phyloP scores from a whole-genome alignment of 2,113 vertebrate species.

The Perccottus glenii region DNA sequence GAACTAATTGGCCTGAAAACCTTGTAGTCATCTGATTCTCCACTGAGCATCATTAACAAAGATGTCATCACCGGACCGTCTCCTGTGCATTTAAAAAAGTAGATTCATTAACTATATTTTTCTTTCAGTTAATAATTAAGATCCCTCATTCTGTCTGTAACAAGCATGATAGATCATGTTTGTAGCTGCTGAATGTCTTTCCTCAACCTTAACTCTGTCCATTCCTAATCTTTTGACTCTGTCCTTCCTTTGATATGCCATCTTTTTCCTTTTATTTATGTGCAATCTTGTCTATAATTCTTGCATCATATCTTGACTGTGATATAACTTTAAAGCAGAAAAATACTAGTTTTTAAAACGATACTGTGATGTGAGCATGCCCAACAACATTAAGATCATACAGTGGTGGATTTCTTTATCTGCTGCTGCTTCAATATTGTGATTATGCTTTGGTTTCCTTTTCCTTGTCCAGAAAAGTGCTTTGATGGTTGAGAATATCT shows the following conservation, averaged over 20 bases:
- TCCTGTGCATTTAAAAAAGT: constrained; percentile 43
- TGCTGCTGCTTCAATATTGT: constrained; percentile 33
- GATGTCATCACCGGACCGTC: constrained; percentile 64
- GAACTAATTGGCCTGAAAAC: constrained; percentile 55
- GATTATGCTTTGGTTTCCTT: constrained; percentile 39
- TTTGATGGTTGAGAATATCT: constrained; percentile 31
- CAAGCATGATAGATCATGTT: constrained; percentile 77
- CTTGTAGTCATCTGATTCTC: constrained; percentile 45
- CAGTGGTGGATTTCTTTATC: constrained; percentile 38
- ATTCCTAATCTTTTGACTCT: constrained; percentile 25
- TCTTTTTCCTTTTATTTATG: constrained; percentile 38
- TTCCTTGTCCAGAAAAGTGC: constrained; percentile 61
- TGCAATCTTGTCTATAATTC: constrained; percentile 45
- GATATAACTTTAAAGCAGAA: constrained; percentile 41
- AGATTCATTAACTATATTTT: constrained; percentile 42
- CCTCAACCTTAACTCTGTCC: constrained; percentile 21
- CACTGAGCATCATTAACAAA: constrained; percentile 72
- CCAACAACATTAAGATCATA: constrained; percentile 48
- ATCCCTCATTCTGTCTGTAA: constrained; percentile 54
- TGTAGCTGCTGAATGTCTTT: constrained; percentile 48
- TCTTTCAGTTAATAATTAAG: constrained; percentile 33
- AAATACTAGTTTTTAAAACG: constrained; percentile 26
- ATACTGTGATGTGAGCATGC: constrained; percentile 69
- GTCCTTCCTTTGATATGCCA: constrained; percentile 40
- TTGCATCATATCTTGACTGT: constrained; percentile 53